phyloP scores from a whole-genome alignment of 2,888 invertebrate genomes.

The Ochropleura leucogaster region DNA sequence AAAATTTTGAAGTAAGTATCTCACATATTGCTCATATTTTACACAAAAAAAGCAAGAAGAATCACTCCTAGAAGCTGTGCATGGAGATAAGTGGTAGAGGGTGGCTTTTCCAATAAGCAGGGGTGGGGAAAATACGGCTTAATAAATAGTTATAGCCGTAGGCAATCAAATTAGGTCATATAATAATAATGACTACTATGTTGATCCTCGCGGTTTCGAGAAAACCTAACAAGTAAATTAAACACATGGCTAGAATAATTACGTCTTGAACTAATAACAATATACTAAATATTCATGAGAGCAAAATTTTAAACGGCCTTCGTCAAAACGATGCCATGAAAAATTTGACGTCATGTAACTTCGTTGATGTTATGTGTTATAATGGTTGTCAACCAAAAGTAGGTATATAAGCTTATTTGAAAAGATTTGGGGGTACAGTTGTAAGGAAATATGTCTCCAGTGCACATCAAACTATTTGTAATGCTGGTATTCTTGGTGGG shows the following conservation, averaged over 20 bases:
- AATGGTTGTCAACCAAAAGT: conserved; percentile 56
- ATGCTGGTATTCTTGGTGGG: conserved; percentile 65
- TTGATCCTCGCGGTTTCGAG: not conserved
- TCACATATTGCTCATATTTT: conserved; percentile 2
- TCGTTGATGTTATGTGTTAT: conserved; percentile 38
- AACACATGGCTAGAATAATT: conserved; percentile 14
- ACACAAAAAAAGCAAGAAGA: not conserved
- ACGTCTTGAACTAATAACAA: conserved; percentile 31
- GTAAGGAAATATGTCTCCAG: conserved; percentile 64
- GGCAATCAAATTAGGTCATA: conserved; percentile 17
- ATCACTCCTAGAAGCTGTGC: not conserved
- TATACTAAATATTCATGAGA: conserved; percentile 69
- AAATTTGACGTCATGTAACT: conserved; percentile 54
- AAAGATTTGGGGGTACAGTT: conserved; percentile 49
- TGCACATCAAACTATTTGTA: conserved; percentile 63
- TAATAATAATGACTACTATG: not conserved
- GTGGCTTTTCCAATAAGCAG: not conserved
- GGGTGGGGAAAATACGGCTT: not conserved
- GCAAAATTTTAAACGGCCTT: conserved; percentile 56
- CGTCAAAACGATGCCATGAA: conserved; percentile 60
- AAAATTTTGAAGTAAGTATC: not conserved
- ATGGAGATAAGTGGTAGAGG: conserved; percentile 10
- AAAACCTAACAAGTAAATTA: not conserved
- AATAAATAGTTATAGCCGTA: not conserved
- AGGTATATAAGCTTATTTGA: conserved; percentile 64